Percentiles rank a stretch among this genome's conserved stretches.
Conservation (phyloP, 1,140 invertebrate genomes). For the Sarcophaga bullata region DNA sequence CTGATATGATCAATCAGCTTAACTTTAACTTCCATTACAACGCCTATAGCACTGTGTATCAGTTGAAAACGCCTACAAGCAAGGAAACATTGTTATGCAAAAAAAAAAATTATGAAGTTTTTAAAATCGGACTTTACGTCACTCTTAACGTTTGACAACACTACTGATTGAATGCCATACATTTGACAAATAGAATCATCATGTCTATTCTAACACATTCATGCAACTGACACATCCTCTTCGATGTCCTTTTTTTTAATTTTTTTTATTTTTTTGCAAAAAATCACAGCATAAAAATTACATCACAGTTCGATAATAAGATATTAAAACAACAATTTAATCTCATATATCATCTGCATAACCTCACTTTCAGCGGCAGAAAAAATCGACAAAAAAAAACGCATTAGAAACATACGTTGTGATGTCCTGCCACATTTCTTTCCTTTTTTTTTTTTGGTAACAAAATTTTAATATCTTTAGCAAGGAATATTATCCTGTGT, state of each 20-base stretch:
- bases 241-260: not conserved
- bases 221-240: slow-evolving; percentile 15
- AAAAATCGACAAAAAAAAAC: slow-evolving; percentile 27
- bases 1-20: no score
- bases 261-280: no score
- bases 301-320: slow-evolving; percentile 9
- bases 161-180: not conserved
- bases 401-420: slow-evolving; percentile 35
- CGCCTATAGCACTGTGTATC: no score
- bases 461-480: not conserved
- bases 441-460: not conserved
- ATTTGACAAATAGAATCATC: not conserved
- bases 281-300: not conserved
- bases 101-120: no score
- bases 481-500: not conserved
- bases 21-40: no score
- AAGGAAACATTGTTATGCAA: no score
- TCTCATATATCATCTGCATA: not conserved
- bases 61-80: no score
- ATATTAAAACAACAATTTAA: slow-evolving; percentile 21
- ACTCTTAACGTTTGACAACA: no score
- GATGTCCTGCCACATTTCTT: not conserved
- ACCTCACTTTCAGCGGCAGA: not conserved
- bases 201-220: not conserved
- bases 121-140: no score